Evolutionary conservation across 2,797 vertebrate genomes (phyloP), one percentile per base, ranked within the genome.

Genomic region (Orestias chungarensis): DNA sequence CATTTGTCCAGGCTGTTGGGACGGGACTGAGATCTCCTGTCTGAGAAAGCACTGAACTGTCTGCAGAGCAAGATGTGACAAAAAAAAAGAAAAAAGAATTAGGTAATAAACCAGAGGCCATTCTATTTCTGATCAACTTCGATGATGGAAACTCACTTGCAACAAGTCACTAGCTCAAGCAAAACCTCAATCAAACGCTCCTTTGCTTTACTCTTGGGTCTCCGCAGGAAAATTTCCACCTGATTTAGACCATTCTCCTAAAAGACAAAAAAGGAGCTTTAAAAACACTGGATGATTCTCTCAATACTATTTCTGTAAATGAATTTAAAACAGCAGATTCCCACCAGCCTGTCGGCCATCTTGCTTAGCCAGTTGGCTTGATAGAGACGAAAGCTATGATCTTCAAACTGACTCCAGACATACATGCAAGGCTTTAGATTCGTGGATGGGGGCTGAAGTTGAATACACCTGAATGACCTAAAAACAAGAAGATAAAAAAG

Each of bases 351-450:
- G 81, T 95, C 93, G 0, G 94, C 93, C 88, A 97, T 96, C 89
- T 96, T 98, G 87, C 78, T 87, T 73, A 98, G 92, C 90, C 95
- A 94, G 91, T 98, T 99, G 70, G 94, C 94, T 88, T 95, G 95
- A 85, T 92, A 92, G 49, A 97, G 92, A 52, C 96, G 95, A 92
- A 96, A 97, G n/a, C 91, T 90, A 76, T 98, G 95, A 85, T 99
- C 96, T 82, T 99, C 96, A 92, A 96, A 98, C 86, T 92, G 91
- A 88, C 93, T 96, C 97, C 97, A 96, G 43, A 98, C 80, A 0
- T 87, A 94, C 54, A 96, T 69, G 0, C 97, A 99, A 0, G 96
- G 97, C 69, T 98, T 99, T 47, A 87, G 89, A 75, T 66, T 87
- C 8, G 61, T 40, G 4, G 72, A 66, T 2, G 80, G 89, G 0